These are phyloP conservation scores for Crotalus helleri DNA, from an alignment of 2,113 vertebrate genomes.

Conservation along the genomic window DNA sequence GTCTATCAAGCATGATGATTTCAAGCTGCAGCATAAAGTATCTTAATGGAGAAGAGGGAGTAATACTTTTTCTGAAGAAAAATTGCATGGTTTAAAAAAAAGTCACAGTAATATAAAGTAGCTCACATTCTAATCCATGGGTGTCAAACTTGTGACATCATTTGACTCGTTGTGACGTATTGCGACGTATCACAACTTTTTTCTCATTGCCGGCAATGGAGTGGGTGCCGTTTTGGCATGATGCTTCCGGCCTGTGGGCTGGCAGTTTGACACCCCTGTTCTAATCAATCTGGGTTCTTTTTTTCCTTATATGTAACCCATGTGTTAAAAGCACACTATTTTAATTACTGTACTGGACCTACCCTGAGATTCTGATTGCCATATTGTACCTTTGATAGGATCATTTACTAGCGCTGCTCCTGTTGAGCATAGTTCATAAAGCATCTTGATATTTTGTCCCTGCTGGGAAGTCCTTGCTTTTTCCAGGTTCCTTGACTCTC, in stretches of 20 bases:
- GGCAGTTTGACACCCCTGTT: background rate
- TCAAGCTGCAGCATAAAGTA: background rate
- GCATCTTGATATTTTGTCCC: background rate
- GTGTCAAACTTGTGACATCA: background rate
- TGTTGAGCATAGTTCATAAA: background rate
- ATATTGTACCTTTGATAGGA: constrained; percentile 4
- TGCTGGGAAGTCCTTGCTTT: constrained; percentile 22
- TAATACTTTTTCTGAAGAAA: background rate
- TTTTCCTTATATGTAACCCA: background rate
- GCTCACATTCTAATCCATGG: background rate
- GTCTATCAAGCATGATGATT: background rate
- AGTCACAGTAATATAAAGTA: background rate
- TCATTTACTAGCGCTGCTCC: constrained; percentile 4
- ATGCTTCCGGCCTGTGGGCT: no score
- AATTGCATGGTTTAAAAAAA: background rate
- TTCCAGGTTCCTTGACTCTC: constrained; percentile 35
- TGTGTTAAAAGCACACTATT: background rate
- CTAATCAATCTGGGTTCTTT: background rate
- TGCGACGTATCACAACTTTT: no score
- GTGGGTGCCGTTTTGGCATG: no score
- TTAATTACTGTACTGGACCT: background rate
- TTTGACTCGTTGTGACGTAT: no score
- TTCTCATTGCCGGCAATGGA: no score
- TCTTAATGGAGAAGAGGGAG: background rate
- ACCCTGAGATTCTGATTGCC: background rate